These are phyloP conservation scores for Melanchra persicariae DNA, from an alignment of 2,888 invertebrate species.

Conservation along the genomic window DNA sequence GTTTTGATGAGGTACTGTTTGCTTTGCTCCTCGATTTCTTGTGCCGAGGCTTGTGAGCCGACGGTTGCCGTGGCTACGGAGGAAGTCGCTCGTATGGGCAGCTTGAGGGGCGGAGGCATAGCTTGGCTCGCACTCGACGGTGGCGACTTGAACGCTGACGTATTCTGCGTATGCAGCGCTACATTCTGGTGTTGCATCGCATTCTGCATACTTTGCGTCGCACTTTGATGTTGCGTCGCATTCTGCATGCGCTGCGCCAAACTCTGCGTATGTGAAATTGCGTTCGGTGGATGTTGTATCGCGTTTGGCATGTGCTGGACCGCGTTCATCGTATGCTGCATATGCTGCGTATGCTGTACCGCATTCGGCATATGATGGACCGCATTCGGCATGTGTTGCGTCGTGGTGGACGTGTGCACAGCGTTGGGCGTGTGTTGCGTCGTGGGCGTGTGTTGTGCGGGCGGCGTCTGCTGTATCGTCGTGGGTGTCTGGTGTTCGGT, in stretches of 20 bases:
- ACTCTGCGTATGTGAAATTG: conserved; percentile 26
- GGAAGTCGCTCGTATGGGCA: conserved; percentile 77
- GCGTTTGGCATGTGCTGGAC: conserved; percentile 37
- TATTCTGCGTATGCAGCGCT: conserved; percentile 16
- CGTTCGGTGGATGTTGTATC: conserved; percentile 29
- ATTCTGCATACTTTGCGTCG: conserved; percentile 11
- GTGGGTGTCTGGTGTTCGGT: conserved; percentile 29
- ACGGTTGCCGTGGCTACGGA: conserved; percentile 86
- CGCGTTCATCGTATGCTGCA: conserved; percentile 44
- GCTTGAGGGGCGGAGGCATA: conserved; percentile 84
- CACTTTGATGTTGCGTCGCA: conserved; percentile 21
- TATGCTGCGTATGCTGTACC: conserved; percentile 34
- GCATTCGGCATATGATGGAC: conserved; percentile 35
- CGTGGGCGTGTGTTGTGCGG: conserved; percentile 31
- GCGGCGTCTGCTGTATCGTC: conserved; percentile 28
- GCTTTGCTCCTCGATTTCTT: conserved; percentile 92
- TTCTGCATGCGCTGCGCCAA: conserved; percentile 31
- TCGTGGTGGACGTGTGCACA: conserved; percentile 27
- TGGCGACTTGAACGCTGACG: conserved; percentile 42
- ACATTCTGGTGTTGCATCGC: conserved; percentile 4
- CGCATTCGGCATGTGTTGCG: conserved; percentile 46
- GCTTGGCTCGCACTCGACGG: conserved; percentile 59
- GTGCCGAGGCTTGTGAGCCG: conserved; percentile 87
- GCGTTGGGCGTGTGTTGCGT: conserved; percentile 67
- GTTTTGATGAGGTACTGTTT: conserved; percentile 97